Percentiles rank a stretch among this genome's conserved stretches.
Conservation (phyloP, 2,888 invertebrate genomes). For the Meganola albula region DNA sequence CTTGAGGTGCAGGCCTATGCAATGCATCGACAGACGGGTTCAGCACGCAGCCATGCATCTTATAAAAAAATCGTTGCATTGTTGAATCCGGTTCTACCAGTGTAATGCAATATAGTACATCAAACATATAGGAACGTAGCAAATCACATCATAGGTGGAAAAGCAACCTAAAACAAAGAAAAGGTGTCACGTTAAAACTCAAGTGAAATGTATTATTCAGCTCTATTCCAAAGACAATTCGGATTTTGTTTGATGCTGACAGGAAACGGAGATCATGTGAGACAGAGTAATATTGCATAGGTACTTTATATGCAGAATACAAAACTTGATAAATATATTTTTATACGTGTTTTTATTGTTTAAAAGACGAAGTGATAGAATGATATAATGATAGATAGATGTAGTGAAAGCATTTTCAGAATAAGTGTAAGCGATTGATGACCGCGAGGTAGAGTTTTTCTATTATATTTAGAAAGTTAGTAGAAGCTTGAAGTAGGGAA, state of each 20-base stretch:
- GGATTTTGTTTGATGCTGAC: slow-evolving; percentile 44
- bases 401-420: too few relatives aligned
- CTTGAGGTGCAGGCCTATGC: too few relatives aligned
- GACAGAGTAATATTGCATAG: slow-evolving; percentile 30
- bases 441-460: too few relatives aligned
- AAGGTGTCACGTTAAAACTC: slow-evolving; percentile 58
- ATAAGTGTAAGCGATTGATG: too few relatives aligned
- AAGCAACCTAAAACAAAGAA: slow-evolving; percentile 45
- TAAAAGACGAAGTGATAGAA: slow-evolving; percentile 8
- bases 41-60: too few relatives aligned
- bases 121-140: slow-evolving; percentile 19
- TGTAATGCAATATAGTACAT: too few relatives aligned
- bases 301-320: slow-evolving; percentile 26
- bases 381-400: too few relatives aligned
- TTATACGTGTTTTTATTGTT: slow-evolving; percentile 6
- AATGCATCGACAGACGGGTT: too few relatives aligned
- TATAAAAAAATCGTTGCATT: too few relatives aligned
- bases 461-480: too few relatives aligned
- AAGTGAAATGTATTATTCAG: slow-evolving; percentile 62
- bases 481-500: too few relatives aligned
- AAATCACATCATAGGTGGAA: slow-evolving; percentile 31
- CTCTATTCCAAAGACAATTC: slow-evolving; percentile 43
- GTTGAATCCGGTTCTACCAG: too few relatives aligned
- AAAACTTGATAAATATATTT: slow-evolving; percentile 22
- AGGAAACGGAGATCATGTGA: slow-evolving; percentile 37